Evolutionary conservation across 2,888 invertebrate species (phyloP).

Genomic region (Drosophila kuntzei): DNA sequence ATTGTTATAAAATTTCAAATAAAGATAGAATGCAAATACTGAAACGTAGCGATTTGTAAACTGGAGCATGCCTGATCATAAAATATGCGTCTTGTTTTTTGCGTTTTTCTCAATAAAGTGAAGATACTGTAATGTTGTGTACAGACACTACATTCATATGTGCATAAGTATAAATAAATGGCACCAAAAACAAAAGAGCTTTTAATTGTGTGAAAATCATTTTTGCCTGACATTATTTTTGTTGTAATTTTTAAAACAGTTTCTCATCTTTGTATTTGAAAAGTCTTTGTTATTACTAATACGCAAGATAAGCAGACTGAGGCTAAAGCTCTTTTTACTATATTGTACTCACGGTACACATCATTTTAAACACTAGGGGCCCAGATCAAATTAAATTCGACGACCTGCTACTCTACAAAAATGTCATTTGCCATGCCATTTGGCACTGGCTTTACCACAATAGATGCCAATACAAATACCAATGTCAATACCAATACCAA

Average conservation of each 20-base stretch:
- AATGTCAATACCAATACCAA: constrained; percentile 10
- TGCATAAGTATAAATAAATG: too few relatives aligned
- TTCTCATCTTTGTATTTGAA: constrained; percentile 2
- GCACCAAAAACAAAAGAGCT: neutral
- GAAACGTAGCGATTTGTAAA: too few relatives aligned
- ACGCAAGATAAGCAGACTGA: neutral
- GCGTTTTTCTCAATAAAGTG: too few relatives aligned
- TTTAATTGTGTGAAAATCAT: neutral
- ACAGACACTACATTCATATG: too few relatives aligned
- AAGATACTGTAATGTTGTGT: too few relatives aligned
- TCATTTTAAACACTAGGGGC: constrained; percentile 35
- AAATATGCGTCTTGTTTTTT: too few relatives aligned
- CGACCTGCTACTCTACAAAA: constrained; percentile 8
- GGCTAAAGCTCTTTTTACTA: constrained; percentile 7
- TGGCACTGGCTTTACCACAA: constrained; percentile 19
- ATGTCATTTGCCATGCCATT: constrained; percentile 11
- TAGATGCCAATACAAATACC: constrained; percentile 8
- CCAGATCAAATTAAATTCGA: constrained; percentile 10
- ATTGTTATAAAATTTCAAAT: too few relatives aligned
- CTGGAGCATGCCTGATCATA: too few relatives aligned
- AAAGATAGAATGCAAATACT: too few relatives aligned
- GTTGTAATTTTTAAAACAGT: neutral
- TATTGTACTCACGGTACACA: constrained; percentile 30
- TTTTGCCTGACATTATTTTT: neutral
- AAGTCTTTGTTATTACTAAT: constrained; percentile 1